Evolutionary conservation across 1,140 invertebrate genomes (phyloP).

Genomic region (Ephestia elutella): DNA sequence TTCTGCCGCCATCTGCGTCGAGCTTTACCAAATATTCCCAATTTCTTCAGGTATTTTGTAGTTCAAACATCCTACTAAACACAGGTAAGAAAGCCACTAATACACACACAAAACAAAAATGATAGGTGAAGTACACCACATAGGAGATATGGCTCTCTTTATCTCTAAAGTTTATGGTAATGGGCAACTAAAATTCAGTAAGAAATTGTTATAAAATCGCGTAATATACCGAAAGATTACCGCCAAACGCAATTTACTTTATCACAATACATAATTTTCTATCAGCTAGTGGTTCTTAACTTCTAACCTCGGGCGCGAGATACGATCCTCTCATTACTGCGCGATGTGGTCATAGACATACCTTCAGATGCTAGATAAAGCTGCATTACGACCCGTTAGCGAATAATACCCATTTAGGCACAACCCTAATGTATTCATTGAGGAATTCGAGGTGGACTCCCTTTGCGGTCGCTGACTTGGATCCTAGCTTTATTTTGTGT

Average conservation of each 20-base stretch:
- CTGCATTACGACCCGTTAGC: slow-evolving; percentile 7
- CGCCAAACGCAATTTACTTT: slow-evolving; percentile 2
- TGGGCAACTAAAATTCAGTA: too few relatives aligned
- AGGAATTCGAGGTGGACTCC: not conserved
- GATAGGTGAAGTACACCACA: too few relatives aligned
- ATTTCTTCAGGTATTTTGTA: too few relatives aligned
- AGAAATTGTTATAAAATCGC: not conserved
- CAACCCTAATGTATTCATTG: slow-evolving; percentile 3
- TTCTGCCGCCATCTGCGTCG: too few relatives aligned
- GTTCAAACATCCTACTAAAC: too few relatives aligned
- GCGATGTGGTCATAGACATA: slow-evolving; percentile 8
- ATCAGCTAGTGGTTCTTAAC: slow-evolving; percentile 5
- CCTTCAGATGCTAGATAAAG: slow-evolving; percentile 4
- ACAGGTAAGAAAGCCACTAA: too few relatives aligned
- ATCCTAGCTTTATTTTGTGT: not conserved
- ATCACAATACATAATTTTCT: not conserved
- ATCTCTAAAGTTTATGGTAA: too few relatives aligned
- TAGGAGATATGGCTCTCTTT: too few relatives aligned
- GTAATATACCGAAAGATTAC: not conserved
- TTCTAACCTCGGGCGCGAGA: slow-evolving; percentile 4
- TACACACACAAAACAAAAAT: too few relatives aligned
- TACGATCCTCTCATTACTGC: slow-evolving; percentile 5
- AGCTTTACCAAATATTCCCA: too few relatives aligned
- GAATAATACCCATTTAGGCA: slow-evolving; percentile 7
- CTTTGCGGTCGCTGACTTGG: not conserved